Evolutionary conservation across 1,140 invertebrate genomes (phyloP), one percentile per base, ranked within the genome.

Genomic region (Gryon sp.): DNA sequence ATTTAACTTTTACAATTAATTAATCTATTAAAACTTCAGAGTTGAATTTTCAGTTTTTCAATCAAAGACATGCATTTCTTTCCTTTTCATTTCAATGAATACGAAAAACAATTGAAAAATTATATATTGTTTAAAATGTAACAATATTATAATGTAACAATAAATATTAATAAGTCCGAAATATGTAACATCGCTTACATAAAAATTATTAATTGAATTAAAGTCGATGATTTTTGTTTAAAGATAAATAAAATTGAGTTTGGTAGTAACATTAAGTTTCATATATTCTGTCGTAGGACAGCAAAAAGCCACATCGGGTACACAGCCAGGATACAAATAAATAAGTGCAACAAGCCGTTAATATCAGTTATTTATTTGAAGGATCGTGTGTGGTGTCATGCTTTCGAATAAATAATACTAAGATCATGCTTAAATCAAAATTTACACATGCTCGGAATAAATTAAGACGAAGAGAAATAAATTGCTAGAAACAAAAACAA

Each of bases 281-380:
- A 16, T 28, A 16, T 16, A 45, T 19, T 52, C 32, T 40, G 46
- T 50, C 52, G 69, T 66, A 68, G 73, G 70, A 69, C 72, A 77
- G 80, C 75, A 80, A 79, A n/a, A 82, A 84, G 78, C 82, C 78
- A 68, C 66, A 74, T 80, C 72, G 69, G 78, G 81, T 83, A 73
- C 50, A 79, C 80, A 84, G 76, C 83, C 78, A 84, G 82, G 79
- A 82, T 76, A 86, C 81, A 83, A 88, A 87, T 85, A 88, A 85
- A 85, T 80, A 86, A 79, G 84, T 86, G 85, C 83, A 63, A 84
- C 80, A 86, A 82, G 83, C 84, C 78, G 84, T 88, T 87, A 88
- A 86, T 82, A 79, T 84, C 78, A 87, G 83, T 86, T 81, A 84
- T 89, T 89, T 89, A 88, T 89, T 89, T 75, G 55, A 83, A 78